Conservation (phyloP, 2,797 vertebrate genomes). For the Synaphobranchus kaupii region DNA sequence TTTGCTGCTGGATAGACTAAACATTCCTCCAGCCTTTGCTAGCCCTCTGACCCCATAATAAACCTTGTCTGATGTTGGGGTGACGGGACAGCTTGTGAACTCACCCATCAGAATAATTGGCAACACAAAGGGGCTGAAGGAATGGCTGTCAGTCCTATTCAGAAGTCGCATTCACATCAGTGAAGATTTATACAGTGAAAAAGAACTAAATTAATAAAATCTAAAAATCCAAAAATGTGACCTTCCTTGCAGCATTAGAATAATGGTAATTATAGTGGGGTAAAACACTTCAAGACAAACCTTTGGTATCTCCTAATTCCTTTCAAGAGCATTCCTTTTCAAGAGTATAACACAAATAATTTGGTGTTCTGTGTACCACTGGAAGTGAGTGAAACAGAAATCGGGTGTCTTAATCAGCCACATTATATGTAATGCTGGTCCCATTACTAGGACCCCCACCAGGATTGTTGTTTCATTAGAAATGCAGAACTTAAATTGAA, state of each 20-base stretch:
- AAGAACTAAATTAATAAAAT: too few relatives aligned
- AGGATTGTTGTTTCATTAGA: background rate
- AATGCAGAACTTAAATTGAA: background rate
- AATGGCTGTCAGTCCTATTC: too few relatives aligned
- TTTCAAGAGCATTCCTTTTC: slow-evolving; percentile 13
- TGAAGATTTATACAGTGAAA: too few relatives aligned
- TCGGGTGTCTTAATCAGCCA: background rate
- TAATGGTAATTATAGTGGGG: background rate
- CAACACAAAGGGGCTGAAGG: background rate
- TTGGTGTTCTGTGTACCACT: background rate
- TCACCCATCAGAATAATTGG: background rate
- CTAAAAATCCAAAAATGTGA: background rate
- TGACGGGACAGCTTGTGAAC: background rate
- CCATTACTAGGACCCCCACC: background rate
- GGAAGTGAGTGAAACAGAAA: background rate
- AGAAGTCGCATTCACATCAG: too few relatives aligned
- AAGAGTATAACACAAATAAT: background rate
- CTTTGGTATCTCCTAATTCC: background rate
- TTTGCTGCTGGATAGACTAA: slow-evolving; percentile 61
- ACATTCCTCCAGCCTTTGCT: slow-evolving; percentile 58
- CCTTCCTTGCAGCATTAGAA: background rate
- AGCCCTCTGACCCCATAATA: slow-evolving; percentile 8
- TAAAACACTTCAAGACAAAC: background rate
- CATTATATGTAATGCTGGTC: background rate
- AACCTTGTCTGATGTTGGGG: slow-evolving; percentile 8